Conservation (phyloP, 2,113 vertebrate species). For the Sceloporus undulatus region DNA sequence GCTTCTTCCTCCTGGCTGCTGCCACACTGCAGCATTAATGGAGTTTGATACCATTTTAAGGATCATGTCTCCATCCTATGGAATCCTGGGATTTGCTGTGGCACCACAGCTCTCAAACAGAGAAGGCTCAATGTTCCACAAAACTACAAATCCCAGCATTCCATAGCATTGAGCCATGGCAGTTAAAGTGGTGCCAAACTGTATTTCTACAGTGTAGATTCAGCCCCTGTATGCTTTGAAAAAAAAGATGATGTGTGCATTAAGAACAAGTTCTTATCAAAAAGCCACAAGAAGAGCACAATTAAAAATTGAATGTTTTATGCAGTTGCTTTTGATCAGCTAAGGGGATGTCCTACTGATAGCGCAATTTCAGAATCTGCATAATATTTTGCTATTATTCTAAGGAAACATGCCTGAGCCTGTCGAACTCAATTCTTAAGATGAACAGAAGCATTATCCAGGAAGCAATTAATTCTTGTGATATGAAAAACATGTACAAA, state of each 20-base stretch:
- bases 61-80: too few relatives aligned
- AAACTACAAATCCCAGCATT: too few relatives aligned
- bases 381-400: not conserved
- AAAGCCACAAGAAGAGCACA: not conserved
- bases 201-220: too few relatives aligned
- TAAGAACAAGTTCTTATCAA: not conserved
- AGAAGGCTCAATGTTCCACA: too few relatives aligned
- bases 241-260: not conserved
- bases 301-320: slow-evolving; percentile 9
- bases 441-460: slow-evolving; percentile 16
- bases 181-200: too few relatives aligned
- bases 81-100: too few relatives aligned
- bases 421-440: slow-evolving; percentile 4
- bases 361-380: not conserved
- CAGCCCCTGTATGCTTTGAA: not conserved
- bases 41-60: too few relatives aligned
- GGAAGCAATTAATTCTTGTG: slow-evolving; percentile 28
- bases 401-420: not conserved
- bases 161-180: too few relatives aligned
- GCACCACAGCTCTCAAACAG: too few relatives aligned
- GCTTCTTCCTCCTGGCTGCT: not conserved
- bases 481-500: slow-evolving; percentile 13
- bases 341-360: not conserved
- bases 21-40: too few relatives aligned
- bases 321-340: not conserved